phyloP scores from a whole-genome alignment of 1,140 invertebrate genomes.

The Megalonaias nervosa region DNA sequence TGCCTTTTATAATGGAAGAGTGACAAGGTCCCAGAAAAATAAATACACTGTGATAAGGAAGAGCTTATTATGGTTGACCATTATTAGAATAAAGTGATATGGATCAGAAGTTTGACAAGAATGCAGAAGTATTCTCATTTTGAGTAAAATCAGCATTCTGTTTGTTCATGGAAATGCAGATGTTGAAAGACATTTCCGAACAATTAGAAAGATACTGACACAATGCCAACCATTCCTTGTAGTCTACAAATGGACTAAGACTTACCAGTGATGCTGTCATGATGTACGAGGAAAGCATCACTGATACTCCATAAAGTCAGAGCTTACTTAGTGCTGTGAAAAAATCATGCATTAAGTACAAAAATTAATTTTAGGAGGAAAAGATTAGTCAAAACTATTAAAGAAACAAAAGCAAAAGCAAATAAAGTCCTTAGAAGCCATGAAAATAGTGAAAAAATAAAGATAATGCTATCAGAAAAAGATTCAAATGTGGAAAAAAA shows the following conservation, averaged over 20 bases:
- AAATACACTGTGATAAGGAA: slow-evolving; percentile 9
- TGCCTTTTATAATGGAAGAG: slow-evolving; percentile 7
- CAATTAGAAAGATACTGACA: slow-evolving; percentile 23
- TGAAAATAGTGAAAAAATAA: not conserved
- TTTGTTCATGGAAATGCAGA: slow-evolving; percentile 39
- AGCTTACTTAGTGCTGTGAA: slow-evolving; percentile 2
- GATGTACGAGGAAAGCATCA: not conserved
- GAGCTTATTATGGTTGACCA: slow-evolving; percentile 35
- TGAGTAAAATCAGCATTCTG: slow-evolving; percentile 30
- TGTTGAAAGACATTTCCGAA: slow-evolving; percentile 39
- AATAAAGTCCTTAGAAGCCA: too few relatives aligned
- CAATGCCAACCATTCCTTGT: slow-evolving; percentile 14
- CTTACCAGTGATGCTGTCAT: slow-evolving; percentile 13
- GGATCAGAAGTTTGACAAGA: slow-evolving; percentile 1
- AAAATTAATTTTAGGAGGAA: slow-evolving; percentile 5
- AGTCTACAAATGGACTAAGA: slow-evolving; percentile 26
- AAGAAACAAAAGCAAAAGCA: not conserved
- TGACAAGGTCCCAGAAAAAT: slow-evolving; percentile 20
- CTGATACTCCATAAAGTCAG: not conserved
- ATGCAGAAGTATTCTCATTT: slow-evolving; percentile 28
- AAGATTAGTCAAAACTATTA: not conserved
- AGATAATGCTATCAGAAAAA: not conserved
- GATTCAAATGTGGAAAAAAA: too few relatives aligned
- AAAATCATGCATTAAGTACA: slow-evolving; percentile 5
- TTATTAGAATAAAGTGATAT: slow-evolving; percentile 34